Base-by-base conservation (phyloP, 2,797 vertebrate genomes). In the Acrocephalus scirpaceus region DNA sequence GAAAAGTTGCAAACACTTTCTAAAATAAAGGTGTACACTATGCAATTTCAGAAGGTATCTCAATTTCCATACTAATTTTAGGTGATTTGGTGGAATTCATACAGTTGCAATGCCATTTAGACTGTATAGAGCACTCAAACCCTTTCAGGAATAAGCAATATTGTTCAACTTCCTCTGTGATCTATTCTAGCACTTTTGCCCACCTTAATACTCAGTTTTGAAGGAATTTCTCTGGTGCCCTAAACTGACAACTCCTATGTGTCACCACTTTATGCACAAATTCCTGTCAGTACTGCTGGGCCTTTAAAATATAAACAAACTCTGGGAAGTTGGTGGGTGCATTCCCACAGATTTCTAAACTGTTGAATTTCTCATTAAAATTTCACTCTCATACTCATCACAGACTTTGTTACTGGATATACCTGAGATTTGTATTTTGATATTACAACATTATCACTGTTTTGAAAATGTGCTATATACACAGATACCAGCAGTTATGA, bases 61-160 rank as follows among this genome's bases (percentile, higher is more conserved):
- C 44, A 26, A 62, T 84, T 95, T 93, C 69, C 23, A 11, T 42
- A 78, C 51, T 78, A 78, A 94, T 95, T 95, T 88, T 78, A 40
- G 84, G 79, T 54, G 38, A 81, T 75, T 90, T 66, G 25, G 18
- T 80, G 56, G 36, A 81, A 81, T 36, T 60, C 54, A n/a, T 29
- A 48, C 7, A 64, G 44, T 25, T 83, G 21, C 5, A 10, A 64
- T 72, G 22, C 32, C 30, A 29, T 69, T 85, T 62, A 82, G n/a
- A 75, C 22, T 7, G 1, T 12, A 48, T 1, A 51, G 21, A 73
- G 38, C 48, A 61, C 50, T 89, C 78, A 76, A 61, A 71, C 2
- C 6, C 29, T 79, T 62, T 60, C 36, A 38, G 61, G 76, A 84
- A 85, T 51, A 74, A 40, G 34, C 27, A 80, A 8, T 18, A 72